Evolutionary conservation across 2,113 vertebrate genomes (phyloP), one percentile per base, ranked within the genome.

Genomic region (Xiphorhynchus elegans): DNA sequence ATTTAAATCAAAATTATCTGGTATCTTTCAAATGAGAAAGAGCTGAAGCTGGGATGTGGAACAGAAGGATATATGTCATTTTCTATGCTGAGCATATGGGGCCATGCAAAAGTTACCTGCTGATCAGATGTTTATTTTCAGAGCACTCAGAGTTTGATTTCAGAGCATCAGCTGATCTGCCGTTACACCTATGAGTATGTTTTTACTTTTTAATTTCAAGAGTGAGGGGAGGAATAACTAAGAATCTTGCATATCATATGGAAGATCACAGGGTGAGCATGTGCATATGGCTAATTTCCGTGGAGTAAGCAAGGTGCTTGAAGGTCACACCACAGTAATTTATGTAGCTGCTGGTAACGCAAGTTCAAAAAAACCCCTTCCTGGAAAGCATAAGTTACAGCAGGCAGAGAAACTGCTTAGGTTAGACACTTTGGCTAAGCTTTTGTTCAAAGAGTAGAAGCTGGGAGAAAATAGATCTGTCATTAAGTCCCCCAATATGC

Each of bases 241-340:
- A 89, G 60, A 80, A 90, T n/a, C 25, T 74, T 87, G 70, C 39
- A 80, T 1, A 0, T 70, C 77, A 68, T 75, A 64, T n/a, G 50
- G 82, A 90, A 80, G 89, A 92, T 88, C 83, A 92, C 3, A 4
- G 42, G 64, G 63, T 72, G 68, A 90, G 55, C 77, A 52, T 16
- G 60, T 64, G 76, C 89, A 75, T 64, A 82, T 39, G 69, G 93
- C 70, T 69, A 67, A 49, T 87, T 95, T 95, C 91, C 95, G 92
- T 33, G 69, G 86, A 93, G 68, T 92, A 89, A 89, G 77, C 7
- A 7, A 92, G 80, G 89, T 94, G 76, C 52, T 74, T 90, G 89
- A 93, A 95, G 86, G 93, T 96, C 93, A 95, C 49, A 40, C 26
- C 29, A 44, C 52, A 60, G 80, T 90, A 93, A 95, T 91, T 95